Evolutionary conservation across 2,797 vertebrate species (phyloP).

Genomic region (Neopelma chrysocephalum): DNA sequence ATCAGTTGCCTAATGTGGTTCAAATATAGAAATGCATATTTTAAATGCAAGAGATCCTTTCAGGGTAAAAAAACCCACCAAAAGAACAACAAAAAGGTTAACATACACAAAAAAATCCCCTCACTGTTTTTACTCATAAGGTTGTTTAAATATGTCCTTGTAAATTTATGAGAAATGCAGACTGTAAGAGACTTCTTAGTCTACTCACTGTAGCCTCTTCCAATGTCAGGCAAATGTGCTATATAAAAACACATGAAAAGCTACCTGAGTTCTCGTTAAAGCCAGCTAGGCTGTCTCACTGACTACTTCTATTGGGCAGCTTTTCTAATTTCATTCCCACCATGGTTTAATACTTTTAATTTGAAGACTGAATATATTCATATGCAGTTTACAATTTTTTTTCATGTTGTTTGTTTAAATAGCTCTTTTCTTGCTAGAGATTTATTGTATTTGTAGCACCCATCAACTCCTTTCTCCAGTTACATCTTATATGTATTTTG

Average conservation of each 20-base stretch:
- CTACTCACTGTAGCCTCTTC: neutral
- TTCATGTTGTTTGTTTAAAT: neutral
- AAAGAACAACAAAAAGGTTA: neutral
- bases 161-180: neutral
- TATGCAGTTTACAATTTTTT: neutral
- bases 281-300: neutral
- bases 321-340: neutral
- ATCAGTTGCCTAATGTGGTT: neutral
- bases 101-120: neutral
- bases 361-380: neutral
- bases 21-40: neutral
- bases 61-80: neutral
- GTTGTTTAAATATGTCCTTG: neutral
- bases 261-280: neutral
- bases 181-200: neutral
- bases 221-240: neutral
- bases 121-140: neutral
- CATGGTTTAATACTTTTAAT: neutral
- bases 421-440: neutral
- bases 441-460: neutral
- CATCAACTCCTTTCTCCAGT: neutral
- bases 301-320: neutral
- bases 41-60: neutral
- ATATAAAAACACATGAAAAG: neutral
- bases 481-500: neutral